A percentile compares a stretch with the other conserved stretches of the same genome.
Conservation (phyloP, 2,797 vertebrate genomes). For the Todus mexicanus region DNA sequence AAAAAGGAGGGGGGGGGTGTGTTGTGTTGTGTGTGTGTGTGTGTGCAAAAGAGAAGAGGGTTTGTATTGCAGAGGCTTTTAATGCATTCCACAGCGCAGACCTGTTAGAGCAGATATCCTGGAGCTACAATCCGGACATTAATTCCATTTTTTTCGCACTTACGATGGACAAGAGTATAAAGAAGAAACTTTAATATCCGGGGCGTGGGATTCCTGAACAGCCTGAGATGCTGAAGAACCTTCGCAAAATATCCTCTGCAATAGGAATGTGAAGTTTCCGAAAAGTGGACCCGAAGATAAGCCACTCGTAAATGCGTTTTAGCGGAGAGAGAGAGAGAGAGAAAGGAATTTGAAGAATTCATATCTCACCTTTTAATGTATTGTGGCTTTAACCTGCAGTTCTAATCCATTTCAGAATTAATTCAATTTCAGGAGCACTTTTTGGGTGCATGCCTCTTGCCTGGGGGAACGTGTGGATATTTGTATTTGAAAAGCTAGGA, state of each 20-base stretch:
- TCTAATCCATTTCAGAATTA: slow-evolving; percentile 55
- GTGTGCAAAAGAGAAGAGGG: not conserved
- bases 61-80: slow-evolving; percentile 70
- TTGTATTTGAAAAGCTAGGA: slow-evolving; percentile 60
- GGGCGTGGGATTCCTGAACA: slow-evolving; percentile 60
- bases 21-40: no score
- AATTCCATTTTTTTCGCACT: slow-evolving; percentile 52
- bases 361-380: slow-evolving; percentile 49
- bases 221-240: slow-evolving; percentile 62
- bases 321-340: slow-evolving; percentile 45
- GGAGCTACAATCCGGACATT: slow-evolving; percentile 35
- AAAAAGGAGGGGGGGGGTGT: not conserved
- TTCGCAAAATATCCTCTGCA: slow-evolving; percentile 45
- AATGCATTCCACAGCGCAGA: slow-evolving; percentile 60
- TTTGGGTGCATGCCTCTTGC: slow-evolving; percentile 54
- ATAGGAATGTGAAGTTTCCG: slow-evolving; percentile 62
- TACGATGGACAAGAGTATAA: slow-evolving; percentile 55
- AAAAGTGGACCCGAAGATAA: slow-evolving; percentile 60
- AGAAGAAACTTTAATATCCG: slow-evolving; percentile 76
- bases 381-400: slow-evolving; percentile 65
- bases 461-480: slow-evolving; percentile 47
- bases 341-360: slow-evolving; percentile 58
- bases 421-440: slow-evolving; percentile 47
- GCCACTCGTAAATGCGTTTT: slow-evolving; percentile 42
- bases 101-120: slow-evolving; percentile 68